These are phyloP conservation scores for Phengaris alcon DNA, from an alignment of 2,888 invertebrate species.

Conservation along the genomic window DNA sequence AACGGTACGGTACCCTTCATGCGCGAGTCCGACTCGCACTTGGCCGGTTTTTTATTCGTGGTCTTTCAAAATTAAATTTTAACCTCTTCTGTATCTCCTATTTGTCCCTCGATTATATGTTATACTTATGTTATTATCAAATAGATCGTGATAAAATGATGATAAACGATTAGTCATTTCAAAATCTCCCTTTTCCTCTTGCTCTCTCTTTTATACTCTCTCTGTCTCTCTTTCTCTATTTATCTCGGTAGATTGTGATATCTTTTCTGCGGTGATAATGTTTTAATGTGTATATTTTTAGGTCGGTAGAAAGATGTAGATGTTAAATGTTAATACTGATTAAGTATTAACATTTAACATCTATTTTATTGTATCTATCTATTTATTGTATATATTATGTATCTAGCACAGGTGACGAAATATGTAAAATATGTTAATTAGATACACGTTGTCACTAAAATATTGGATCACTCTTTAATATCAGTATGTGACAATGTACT, in stretches of 20 bases:
- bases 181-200: neutral
- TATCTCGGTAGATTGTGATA: conserved; percentile 1
- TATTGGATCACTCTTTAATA: neutral
- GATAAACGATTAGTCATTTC: neutral
- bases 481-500: no score
- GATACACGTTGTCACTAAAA: neutral
- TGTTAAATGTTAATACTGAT: neutral
- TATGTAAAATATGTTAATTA: neutral
- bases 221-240: neutral
- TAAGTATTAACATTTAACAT: no score
- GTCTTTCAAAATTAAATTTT: no score
- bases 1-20: no score
- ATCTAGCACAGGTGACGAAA: neutral
- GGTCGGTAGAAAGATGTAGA: neutral
- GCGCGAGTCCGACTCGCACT: no score
- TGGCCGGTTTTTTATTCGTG: no score
- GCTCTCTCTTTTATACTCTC: neutral
- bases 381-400: no score
- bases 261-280: neutral
- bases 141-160: neutral
- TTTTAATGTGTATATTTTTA: conserved; percentile 2
- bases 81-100: no score
- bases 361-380: no score
- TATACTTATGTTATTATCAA: neutral
- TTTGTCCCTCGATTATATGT: no score